A percentile compares a stretch with the other conserved stretches of the same genome.
phyloP scores from a whole-genome alignment of 2,888 invertebrate genomes.

The Aporophyla lueneburgensis region DNA sequence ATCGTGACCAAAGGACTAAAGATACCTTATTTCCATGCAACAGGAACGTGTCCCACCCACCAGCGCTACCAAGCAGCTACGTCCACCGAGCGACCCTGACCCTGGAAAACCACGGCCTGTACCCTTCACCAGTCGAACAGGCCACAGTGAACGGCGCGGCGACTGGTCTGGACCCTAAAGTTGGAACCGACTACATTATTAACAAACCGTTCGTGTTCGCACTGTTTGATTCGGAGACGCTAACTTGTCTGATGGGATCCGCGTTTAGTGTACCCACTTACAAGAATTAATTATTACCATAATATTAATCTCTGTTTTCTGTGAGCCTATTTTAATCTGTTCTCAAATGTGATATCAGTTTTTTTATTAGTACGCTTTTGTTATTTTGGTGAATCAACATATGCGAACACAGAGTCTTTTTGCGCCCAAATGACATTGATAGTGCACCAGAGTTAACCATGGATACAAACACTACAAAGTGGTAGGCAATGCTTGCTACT shows the following conservation, averaged over 20 bases:
- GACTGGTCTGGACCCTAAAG: slow-evolving; percentile 34
- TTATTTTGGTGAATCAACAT: neutral
- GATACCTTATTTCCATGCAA: neutral
- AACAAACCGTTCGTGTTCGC: slow-evolving; percentile 58
- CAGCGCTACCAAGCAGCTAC: slow-evolving; percentile 61
- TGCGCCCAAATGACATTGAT: neutral
- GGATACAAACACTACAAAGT: neutral
- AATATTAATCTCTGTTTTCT: neutral
- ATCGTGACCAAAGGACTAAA: neutral
- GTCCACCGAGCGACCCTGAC: slow-evolving; percentile 61
- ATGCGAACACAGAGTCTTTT: neutral
- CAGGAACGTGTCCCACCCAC: slow-evolving; percentile 68
- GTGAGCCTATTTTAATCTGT: neutral
- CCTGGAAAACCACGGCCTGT: slow-evolving; percentile 52
- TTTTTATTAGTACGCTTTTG: neutral
- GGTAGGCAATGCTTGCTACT: neutral
- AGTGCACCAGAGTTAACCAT: neutral
- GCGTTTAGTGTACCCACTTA: slow-evolving; percentile 51
- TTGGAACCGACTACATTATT: slow-evolving; percentile 45
- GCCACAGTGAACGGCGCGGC: neutral
- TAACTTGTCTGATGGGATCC: slow-evolving; percentile 23
- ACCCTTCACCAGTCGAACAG: slow-evolving; percentile 2
- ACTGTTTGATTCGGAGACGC: slow-evolving; percentile 57
- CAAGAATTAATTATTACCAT: slow-evolving; percentile 5
- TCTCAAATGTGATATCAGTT: too few relatives aligned